These are phyloP conservation scores for Chaitophorus viminalis DNA, from an alignment of 2,888 invertebrate species.

Conservation along the genomic window DNA sequence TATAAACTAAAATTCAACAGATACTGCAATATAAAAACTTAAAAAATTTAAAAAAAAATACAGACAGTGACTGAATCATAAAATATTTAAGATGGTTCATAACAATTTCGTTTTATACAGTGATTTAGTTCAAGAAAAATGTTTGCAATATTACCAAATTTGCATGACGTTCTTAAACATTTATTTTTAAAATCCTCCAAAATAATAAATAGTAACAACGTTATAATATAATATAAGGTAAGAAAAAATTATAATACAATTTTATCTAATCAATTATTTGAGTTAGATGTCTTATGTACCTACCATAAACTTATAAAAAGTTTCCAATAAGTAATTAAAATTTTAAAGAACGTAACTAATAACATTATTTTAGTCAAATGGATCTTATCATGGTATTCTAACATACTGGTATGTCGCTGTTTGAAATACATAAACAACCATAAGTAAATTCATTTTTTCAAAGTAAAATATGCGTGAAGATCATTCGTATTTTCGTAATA, in stretches of 20 bases:
- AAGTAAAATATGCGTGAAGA: constrained; percentile 3
- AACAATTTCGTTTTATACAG: too few species aligned
- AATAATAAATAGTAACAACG: not conserved
- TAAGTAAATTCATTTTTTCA: constrained; percentile 17
- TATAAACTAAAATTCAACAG: not conserved
- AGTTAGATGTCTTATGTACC: not conserved
- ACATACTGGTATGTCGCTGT: too few species aligned
- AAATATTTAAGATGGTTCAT: not conserved
- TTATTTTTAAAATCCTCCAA: not conserved
- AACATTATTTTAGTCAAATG: constrained; percentile 9
- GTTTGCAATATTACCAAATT: not conserved
- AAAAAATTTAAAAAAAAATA: not conserved
- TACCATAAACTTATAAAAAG: not conserved
- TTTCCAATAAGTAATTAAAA: not conserved
- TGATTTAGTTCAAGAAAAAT: too few species aligned
- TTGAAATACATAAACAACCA: constrained; percentile 2
- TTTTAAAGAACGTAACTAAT: not conserved
- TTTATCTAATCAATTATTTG: not conserved
- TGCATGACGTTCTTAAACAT: too few species aligned
- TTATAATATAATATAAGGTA: not conserved
- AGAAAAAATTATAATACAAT: not conserved
- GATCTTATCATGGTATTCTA: not conserved
- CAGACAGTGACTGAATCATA: not conserved
- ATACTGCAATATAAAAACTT: not conserved
- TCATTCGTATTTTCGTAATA: not conserved